Conservation (phyloP, 2,113 vertebrate species). For the Gadus chalcogrammus region DNA sequence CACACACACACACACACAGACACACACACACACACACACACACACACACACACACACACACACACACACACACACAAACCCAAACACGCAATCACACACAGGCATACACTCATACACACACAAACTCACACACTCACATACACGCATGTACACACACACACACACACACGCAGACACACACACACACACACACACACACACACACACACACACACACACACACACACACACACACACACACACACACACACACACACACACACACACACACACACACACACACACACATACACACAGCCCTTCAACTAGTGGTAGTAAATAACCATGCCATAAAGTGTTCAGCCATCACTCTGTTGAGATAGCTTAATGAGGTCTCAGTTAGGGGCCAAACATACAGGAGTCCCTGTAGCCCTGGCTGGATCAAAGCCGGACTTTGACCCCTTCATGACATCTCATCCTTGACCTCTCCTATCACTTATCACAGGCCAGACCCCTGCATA, state of each 20-base stretch:
- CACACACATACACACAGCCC: background rate
- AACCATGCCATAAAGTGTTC: background rate
- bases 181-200: too few species aligned
- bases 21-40: too few species aligned
- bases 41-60: too few species aligned
- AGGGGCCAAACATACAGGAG: slow-evolving; percentile 29
- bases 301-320: slow-evolving; percentile 22
- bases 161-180: too few species aligned
- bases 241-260: background rate
- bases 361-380: background rate
- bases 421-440: slow-evolving; percentile 49
- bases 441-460: slow-evolving; percentile 16
- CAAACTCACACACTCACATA: too few species aligned
- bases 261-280: background rate
- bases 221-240: background rate
- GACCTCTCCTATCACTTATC: slow-evolving; percentile 15
- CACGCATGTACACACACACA: too few species aligned
- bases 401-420: slow-evolving; percentile 16
- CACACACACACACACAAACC: background rate
- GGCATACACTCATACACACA: background rate
- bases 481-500: slow-evolving; percentile 24
- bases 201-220: too few species aligned
- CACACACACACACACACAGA: too few species aligned
- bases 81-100: slow-evolving; percentile 15
- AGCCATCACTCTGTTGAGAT: too few species aligned